Conservation (phyloP, 2,888 invertebrate genomes). For the Lottia scabra region DNA sequence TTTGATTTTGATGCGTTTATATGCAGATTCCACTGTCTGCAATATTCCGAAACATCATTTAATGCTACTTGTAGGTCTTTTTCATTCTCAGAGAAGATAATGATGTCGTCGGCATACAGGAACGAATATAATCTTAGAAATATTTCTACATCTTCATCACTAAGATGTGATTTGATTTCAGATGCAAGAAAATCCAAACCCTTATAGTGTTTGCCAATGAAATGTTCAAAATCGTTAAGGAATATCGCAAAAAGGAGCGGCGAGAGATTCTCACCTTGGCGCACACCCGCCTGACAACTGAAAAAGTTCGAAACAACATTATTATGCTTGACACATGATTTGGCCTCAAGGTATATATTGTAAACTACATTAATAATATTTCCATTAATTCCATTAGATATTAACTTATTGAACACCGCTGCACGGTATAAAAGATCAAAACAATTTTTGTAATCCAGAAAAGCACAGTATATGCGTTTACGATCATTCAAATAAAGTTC, state of each 20-base stretch:
- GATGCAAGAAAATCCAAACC: too few species aligned
- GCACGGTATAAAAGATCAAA: conserved; percentile 15
- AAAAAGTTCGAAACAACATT: not conserved
- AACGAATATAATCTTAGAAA: conserved; percentile 17
- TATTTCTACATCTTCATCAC: not conserved
- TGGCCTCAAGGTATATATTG: not conserved
- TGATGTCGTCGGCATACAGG: conserved; percentile 24
- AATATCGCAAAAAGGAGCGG: too few species aligned
- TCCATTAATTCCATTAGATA: not conserved
- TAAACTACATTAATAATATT: not conserved
- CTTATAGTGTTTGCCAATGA: not conserved
- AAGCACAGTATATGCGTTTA: conserved; percentile 14
- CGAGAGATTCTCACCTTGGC: not conserved
- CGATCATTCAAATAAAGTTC: not conserved
- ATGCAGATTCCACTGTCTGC: conserved; percentile 17
- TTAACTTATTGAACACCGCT: conserved; percentile 13
- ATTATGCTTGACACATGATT: not conserved
- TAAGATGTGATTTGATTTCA: not conserved
- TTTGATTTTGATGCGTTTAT: conserved; percentile 26
- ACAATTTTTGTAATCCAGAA: not conserved
- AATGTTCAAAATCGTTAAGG: not conserved
- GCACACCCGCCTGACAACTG: not conserved
- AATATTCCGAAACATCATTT: conserved; percentile 14
- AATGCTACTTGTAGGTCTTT: conserved; percentile 17
- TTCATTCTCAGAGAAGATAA: conserved; percentile 16